Percentiles rank a stretch among this genome's conserved stretches.
phyloP scores from a whole-genome alignment of 2,888 invertebrate genomes.

The Lutraria lutraria region DNA sequence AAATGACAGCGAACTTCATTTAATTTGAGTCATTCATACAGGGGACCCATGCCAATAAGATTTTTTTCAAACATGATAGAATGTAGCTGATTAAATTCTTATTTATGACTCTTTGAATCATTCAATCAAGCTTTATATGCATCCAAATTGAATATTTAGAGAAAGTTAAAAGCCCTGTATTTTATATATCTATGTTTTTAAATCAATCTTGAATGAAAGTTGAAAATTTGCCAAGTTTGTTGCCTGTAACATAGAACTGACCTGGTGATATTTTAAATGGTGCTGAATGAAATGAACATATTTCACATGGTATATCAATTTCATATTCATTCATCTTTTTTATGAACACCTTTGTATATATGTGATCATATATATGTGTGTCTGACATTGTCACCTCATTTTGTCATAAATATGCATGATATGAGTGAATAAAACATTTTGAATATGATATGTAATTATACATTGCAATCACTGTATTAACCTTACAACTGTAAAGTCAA shows the following conservation, averaged over 20 bases:
- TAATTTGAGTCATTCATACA: neutral
- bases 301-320: neutral
- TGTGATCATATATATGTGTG: too few relatives aligned
- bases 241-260: neutral
- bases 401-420: too few relatives aligned
- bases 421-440: too few relatives aligned
- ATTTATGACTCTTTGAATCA: neutral
- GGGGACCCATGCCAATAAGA: neutral
- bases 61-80: neutral
- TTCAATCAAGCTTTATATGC: neutral
- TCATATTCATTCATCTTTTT: too few relatives aligned
- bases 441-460: too few relatives aligned
- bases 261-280: neutral
- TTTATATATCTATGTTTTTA: neutral
- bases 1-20: neutral
- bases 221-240: constrained; percentile 2
- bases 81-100: constrained; percentile 10
- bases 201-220: neutral
- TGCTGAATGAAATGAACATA: constrained; percentile 10
- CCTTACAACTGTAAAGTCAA: too few relatives aligned
- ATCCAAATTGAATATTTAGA: constrained; percentile 5
- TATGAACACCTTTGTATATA: too few relatives aligned
- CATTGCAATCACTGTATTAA: too few relatives aligned
- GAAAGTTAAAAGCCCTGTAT: neutral
- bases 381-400: too few relatives aligned